Base-by-base conservation (phyloP, 2,888 invertebrate species). In the Coecobrya sp. region DNA sequence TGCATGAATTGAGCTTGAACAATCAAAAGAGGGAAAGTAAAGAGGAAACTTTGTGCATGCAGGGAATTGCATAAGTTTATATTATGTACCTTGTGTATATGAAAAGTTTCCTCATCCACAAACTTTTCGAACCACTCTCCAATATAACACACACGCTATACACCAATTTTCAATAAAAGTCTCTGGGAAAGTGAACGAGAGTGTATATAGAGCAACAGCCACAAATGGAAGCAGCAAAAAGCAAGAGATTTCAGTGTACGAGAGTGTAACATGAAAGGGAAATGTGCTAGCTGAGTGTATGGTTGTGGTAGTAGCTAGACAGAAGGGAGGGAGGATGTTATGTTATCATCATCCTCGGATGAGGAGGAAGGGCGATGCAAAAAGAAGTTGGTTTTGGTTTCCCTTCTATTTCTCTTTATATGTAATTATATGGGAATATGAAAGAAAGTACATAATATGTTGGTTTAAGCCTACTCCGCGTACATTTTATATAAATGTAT, bases 1-100 rank as follows among this genome's bases (percentile, higher is more conserved):
- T 68, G 45, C 25, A 85, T 85, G 68, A 85, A 68, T 68, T 85
- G 42, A 45, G 65, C 49, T 85, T 84, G 70, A 73, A 73, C 42
- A 19, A 22, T 62, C 62, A 59, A 36, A 36, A 82, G 82, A 82
- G 82, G 62, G 36, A 82, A 82, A 82, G 76, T 49, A 76, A 25
- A 62, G 62, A 62, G 19, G 82, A 76, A 49, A 42, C 42, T 73
- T 76, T 76, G 4, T 76, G 25, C 70, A 73, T 73, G 42, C 36
- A 42, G 1, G 42, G 42, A 2, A 36, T 36, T 45, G 76, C 49
- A 45, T 76, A 45, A 76, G 76, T 76, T 76, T 76, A 13, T 45
- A 22, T 8, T 25, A 19, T 8, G 70, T 73, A 76, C 49, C 16
- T 3, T 25, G 25, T 76, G 76, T 25, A 49, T 49, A 49, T 25